phyloP scores from a whole-genome alignment of 2,888 invertebrate species.

The Timema cristinae region DNA sequence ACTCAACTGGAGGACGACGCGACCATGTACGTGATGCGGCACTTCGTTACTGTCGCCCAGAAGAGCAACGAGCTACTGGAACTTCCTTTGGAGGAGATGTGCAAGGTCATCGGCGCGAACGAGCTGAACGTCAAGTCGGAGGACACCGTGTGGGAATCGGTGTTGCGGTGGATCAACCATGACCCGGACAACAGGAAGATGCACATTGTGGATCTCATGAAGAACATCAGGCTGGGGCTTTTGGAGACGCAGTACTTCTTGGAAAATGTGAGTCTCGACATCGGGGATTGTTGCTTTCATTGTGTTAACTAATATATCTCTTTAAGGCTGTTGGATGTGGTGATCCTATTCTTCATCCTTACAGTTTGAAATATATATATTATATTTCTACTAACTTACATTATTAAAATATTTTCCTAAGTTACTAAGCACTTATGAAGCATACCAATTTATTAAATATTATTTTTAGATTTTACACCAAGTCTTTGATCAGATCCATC shows the following conservation, averaged over 20 bases:
- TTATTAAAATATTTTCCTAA: too few species aligned
- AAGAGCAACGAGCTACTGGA: conserved; percentile 72
- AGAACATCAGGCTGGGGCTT: conserved; percentile 74
- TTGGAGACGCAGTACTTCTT: conserved; percentile 87
- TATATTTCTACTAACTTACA: too few species aligned
- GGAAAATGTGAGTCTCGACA: conserved; percentile 62
- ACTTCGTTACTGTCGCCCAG: conserved; percentile 66
- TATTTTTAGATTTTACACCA: too few species aligned
- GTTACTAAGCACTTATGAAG: too few species aligned
- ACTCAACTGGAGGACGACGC: conserved; percentile 65
- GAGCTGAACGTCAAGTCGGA: conserved; percentile 84
- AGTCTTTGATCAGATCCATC: too few species aligned
- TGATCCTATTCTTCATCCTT: too few species aligned
- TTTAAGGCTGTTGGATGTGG: too few species aligned
- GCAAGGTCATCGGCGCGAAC: conserved; percentile 73
- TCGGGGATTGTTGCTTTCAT: too few species aligned
- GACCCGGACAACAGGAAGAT: conserved; percentile 67
- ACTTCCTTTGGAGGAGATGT: conserved; percentile 67
- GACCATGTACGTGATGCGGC: conserved; percentile 66
- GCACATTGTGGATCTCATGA: conserved; percentile 73
- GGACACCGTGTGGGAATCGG: conserved; percentile 81
- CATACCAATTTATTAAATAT: too few species aligned
- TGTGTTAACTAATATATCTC: too few species aligned
- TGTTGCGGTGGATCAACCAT: conserved; percentile 81
- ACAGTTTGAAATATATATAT: too few species aligned